Conservation (phyloP, 2,888 invertebrate genomes). For the Altica lythri region DNA sequence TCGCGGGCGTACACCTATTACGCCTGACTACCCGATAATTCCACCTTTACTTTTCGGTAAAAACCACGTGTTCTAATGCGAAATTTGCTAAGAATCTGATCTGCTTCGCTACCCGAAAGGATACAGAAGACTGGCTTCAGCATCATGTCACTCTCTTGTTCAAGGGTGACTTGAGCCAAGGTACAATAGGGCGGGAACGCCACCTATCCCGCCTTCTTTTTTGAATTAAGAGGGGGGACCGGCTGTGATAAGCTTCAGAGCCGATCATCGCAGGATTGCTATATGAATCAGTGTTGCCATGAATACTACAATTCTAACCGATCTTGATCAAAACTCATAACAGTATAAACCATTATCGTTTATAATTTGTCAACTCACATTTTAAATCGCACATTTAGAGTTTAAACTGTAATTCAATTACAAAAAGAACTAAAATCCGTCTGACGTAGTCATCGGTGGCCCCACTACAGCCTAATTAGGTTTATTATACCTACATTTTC, state of each 20-base stretch:
- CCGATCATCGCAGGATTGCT: conserved; percentile 32
- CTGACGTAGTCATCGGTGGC: no score
- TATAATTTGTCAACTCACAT: no score
- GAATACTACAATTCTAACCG: no score
- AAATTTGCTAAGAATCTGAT: conserved; percentile 44
- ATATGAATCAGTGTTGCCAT: no score
- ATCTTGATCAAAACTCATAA: no score
- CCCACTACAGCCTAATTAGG: no score
- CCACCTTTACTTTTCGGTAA: conserved; percentile 50
- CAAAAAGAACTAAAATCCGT: no score
- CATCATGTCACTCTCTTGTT: conserved; percentile 56
- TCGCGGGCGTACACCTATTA: conserved; percentile 52
- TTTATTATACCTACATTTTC: no score
- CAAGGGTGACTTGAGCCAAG: conserved; percentile 57
- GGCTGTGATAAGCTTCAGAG: conserved; percentile 31
- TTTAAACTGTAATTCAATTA: no score
- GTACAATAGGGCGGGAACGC: conserved; percentile 48
- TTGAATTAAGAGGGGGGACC: conserved; percentile 23
- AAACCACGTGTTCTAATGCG: conserved; percentile 53
- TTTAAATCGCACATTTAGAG: no score
- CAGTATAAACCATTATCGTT: no score
- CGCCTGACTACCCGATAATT: conserved; percentile 55
- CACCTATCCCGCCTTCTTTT: conserved; percentile 35
- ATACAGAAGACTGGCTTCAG: conserved; percentile 56
- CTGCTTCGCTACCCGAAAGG: conserved; percentile 55